phyloP scores from a whole-genome alignment of 2,797 vertebrate species.

The Alcedo quadribrachys region DNA sequence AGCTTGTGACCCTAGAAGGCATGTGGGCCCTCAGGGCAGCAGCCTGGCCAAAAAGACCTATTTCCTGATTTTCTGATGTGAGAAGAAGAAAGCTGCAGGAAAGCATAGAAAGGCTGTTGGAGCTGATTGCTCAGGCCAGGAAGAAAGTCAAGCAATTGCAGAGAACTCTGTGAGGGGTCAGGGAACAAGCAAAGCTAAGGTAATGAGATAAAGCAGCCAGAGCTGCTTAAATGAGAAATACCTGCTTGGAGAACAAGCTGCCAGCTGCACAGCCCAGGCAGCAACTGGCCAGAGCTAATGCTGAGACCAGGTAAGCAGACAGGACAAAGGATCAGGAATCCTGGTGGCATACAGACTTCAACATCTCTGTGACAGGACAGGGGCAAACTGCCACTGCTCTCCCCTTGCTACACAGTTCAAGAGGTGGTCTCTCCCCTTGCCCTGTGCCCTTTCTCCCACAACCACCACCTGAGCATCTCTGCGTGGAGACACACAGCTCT shows the following conservation, averaged over 20 bases:
- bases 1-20: not conserved
- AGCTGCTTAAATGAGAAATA: conserved; percentile 3
- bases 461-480: not conserved
- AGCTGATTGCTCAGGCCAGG: accelerated
- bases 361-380: not conserved
- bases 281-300: not conserved
- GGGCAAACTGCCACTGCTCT: not conserved
- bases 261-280: not conserved
- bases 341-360: not conserved
- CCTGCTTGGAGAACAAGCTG: not conserved
- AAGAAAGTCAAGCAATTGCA: not conserved
- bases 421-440: not conserved
- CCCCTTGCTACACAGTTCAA: not conserved
- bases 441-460: not conserved
- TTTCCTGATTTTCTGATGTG: not conserved
- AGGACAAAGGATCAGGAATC: not conserved
- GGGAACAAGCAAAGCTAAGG: not conserved
- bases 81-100: not conserved
- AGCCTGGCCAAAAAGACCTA: not conserved
- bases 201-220: not conserved
- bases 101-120: not conserved
- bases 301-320: not conserved
- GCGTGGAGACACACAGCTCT: not conserved
- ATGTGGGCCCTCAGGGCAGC: not conserved
- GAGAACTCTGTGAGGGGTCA: not conserved